phyloP scores from a whole-genome alignment of 2,113 vertebrate genomes.

The Illadopsis cleaveri region DNA sequence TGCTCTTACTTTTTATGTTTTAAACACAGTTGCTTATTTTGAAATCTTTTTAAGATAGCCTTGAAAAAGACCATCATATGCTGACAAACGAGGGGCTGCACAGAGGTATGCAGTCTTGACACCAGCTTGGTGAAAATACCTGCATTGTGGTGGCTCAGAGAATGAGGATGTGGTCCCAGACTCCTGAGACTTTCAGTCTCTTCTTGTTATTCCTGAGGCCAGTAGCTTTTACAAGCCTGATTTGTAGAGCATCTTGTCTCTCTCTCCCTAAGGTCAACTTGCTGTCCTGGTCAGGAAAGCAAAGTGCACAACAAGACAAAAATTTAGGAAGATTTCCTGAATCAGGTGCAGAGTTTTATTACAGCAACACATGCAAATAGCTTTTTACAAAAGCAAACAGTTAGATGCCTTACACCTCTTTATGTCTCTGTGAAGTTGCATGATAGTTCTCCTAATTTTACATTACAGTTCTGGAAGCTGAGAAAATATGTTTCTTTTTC shows the following conservation, averaged over 20 bases:
- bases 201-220: background rate
- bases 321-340: background rate
- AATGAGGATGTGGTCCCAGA: background rate
- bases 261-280: background rate
- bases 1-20: background rate
- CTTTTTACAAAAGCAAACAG: background rate
- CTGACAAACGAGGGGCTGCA: background rate
- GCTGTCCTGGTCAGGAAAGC: background rate
- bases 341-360: background rate
- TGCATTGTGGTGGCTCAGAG: background rate
- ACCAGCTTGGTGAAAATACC: background rate
- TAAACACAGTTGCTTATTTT: background rate
- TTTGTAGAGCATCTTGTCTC: background rate
- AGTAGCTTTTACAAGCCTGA: background rate
- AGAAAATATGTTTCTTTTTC: background rate
- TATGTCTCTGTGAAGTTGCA: background rate
- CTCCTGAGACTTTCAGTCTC: background rate
- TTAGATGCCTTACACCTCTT: background rate
- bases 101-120: background rate
- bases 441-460: background rate
- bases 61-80: background rate
- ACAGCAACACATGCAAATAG: background rate
- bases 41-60: background rate
- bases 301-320: background rate
- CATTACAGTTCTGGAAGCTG: background rate